phyloP scores from a whole-genome alignment of 2,113 vertebrate genomes.

The Coptodon rendalli region DNA sequence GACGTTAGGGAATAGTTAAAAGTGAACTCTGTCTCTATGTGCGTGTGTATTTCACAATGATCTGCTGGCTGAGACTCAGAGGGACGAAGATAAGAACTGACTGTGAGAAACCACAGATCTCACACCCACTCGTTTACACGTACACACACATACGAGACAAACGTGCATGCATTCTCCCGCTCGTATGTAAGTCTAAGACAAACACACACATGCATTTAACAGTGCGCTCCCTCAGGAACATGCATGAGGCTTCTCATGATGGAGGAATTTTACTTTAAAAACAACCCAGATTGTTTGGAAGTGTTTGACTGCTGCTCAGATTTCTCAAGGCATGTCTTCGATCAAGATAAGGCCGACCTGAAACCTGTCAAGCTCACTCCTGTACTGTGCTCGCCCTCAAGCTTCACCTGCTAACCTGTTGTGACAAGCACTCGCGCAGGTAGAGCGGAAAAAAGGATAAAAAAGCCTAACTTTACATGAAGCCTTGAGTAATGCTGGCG shows the following conservation, averaged over 20 bases:
- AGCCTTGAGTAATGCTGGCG: slow-evolving; percentile 14
- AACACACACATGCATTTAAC: background rate
- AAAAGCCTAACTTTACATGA: slow-evolving; percentile 18
- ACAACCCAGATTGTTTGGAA: slow-evolving; percentile 47
- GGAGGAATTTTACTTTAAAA: slow-evolving; percentile 42
- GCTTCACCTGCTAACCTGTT: slow-evolving; percentile 57
- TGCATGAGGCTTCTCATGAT: background rate
- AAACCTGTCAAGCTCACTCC: slow-evolving; percentile 64
- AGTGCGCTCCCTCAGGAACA: slow-evolving; percentile 11
- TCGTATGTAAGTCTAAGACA: background rate
- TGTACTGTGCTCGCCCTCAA: slow-evolving; percentile 37
- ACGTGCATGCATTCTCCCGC: background rate
- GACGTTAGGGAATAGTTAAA: slow-evolving; percentile 53
- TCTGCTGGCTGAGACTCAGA: slow-evolving; percentile 55
- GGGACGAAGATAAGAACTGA: slow-evolving; percentile 62
- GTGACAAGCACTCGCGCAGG: slow-evolving; percentile 30
- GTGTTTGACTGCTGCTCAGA: slow-evolving; percentile 38
- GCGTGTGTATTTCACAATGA: slow-evolving; percentile 59
- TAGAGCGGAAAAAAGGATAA: slow-evolving; percentile 32
- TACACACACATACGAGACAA: background rate
- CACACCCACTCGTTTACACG: slow-evolving; percentile 53
- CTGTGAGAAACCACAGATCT: slow-evolving; percentile 70
- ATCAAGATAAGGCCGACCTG: slow-evolving; percentile 44
- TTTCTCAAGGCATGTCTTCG: slow-evolving; percentile 55
- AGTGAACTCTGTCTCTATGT: slow-evolving; percentile 37